Base-by-base conservation (phyloP, 1,140 invertebrate genomes). In the Steinernema feltiae region DNA sequence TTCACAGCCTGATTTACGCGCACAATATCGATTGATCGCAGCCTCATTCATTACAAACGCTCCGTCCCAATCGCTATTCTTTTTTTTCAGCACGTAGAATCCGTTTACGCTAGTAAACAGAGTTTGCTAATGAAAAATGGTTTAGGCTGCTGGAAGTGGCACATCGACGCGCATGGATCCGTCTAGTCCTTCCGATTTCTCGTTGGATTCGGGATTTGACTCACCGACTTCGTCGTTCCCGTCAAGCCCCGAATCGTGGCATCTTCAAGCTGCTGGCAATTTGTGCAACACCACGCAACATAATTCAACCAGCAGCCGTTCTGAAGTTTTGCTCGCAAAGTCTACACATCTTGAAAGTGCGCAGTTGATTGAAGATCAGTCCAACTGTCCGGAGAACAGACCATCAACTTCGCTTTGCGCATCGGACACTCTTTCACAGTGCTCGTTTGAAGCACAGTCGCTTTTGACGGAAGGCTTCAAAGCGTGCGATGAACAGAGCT, bases 1-100 rank as follows among this genome's bases (percentile, higher is more conserved):
- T 63, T n/a, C 53, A 63, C 2, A n/a, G n/a, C n/a, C n/a, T 63
- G 53, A 63, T 63, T 63, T 63, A 63, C 53, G 53, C 24, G 53
- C 53, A 63, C 53, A 3, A 27, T 63, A 63, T 63, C 53, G 24
- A 63, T 63, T 63, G 53, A 63, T 63, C 24, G 53, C 53, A 17
- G 53, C 24, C 53, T 63, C 53, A 63, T 63, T 63, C 24, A 63
- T 63, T 63, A 63, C 24, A 63, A 63, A 63, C 53, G 24, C 12
- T 27, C 35, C 53, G 53, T 63, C 12, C 53, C 24, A 21, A 63
- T 63, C 53, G 24, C 41, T 3, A 63, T 63, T 63, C 53, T 63
- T 27, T 63, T 7, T 63, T 63, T 63, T 46, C 41, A 7, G 41
- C 7, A n/a, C 41, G 41, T 46, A 46, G n/a, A 46, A 46, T 46